A percentile compares a stretch with the other conserved stretches of the same genome.
Evolutionary conservation across 2,113 vertebrate species (phyloP).

Genomic region (Nycticorax nycticorax): DNA sequence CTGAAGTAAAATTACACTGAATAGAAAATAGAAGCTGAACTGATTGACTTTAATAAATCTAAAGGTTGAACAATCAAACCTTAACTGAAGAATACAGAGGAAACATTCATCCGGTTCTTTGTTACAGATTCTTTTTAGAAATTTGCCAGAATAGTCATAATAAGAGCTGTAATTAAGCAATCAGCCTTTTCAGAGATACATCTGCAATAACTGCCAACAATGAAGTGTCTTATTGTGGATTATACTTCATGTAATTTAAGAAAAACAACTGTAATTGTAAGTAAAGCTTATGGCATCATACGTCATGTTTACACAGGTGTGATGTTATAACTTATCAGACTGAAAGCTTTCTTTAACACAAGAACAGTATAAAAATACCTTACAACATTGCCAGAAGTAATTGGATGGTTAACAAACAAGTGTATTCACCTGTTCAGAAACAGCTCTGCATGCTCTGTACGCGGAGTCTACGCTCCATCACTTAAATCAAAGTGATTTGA

Average conservation of each 20-base stretch:
- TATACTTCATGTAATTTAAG: conserved; percentile 62
- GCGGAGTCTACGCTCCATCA: not conserved
- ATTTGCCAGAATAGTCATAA: conserved; percentile 65
- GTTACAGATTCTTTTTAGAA: conserved; percentile 53
- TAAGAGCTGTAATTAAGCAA: conserved; percentile 67
- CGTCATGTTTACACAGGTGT: conserved; percentile 73
- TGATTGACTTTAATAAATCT: conserved; percentile 57
- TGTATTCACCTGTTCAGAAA: conserved; percentile 38
- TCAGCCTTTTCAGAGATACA: conserved; percentile 37
- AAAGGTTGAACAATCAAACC: conserved; percentile 55
- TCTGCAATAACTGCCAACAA: conserved; percentile 49
- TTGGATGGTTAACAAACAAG: conserved; percentile 44
- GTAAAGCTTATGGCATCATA: conserved; percentile 66
- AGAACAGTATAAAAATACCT: conserved; percentile 13
- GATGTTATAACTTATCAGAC: conserved; percentile 50
- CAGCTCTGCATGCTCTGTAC: not conserved
- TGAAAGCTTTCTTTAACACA: conserved; percentile 46
- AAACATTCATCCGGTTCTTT: conserved; percentile 72
- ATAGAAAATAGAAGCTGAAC: conserved; percentile 56
- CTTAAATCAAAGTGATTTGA: not conserved
- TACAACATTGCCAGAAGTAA: not conserved
- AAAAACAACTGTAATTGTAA: conserved; percentile 65
- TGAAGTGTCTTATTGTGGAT: conserved; percentile 64
- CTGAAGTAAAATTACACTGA: conserved; percentile 68
- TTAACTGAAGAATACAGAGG: conserved; percentile 66